phyloP scores from a whole-genome alignment of 2,888 invertebrate species.

The Heliconius ethilla region DNA sequence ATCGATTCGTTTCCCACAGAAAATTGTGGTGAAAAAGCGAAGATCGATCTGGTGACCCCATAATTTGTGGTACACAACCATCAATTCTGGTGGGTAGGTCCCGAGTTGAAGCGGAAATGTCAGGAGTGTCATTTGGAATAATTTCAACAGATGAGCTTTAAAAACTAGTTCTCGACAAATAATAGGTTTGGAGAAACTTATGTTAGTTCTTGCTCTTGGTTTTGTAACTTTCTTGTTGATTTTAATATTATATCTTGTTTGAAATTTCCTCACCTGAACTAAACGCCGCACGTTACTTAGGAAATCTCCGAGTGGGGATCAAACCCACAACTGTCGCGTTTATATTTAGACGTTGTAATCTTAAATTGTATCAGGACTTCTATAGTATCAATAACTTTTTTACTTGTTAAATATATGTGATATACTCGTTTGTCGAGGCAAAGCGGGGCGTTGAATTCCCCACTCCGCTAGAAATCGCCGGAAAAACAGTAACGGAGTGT shows the following conservation, averaged over 20 bases:
- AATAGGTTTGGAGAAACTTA: conserved; percentile 1
- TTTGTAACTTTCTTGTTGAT: not conserved
- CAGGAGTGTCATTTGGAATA: conserved; percentile 39
- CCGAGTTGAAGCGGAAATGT: conserved; percentile 38
- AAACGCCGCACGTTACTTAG: too few relatives aligned
- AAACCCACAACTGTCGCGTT: too few relatives aligned
- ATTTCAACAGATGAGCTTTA: conserved; percentile 33
- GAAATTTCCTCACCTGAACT: not conserved
- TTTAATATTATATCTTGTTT: not conserved
- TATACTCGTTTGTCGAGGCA: too few relatives aligned
- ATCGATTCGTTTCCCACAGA: conserved; percentile 2
- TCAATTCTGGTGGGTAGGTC: not conserved
- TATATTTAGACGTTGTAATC: too few relatives aligned
- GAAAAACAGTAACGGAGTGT: too few relatives aligned
- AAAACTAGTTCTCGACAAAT: conserved; percentile 22
- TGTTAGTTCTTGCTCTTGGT: not conserved
- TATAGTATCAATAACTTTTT: too few relatives aligned
- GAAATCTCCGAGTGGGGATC: too few relatives aligned
- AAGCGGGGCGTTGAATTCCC: not conserved
- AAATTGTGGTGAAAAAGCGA: conserved; percentile 1
- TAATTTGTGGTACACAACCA: conserved; percentile 23
- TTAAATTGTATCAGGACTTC: too few relatives aligned
- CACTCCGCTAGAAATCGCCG: too few relatives aligned
- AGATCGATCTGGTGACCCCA: conserved; percentile 4
- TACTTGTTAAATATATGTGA: too few relatives aligned